These are phyloP conservation scores for Hippocampus abdominalis DNA, from an alignment of 2,113 vertebrate species.

Conservation along the genomic window DNA sequence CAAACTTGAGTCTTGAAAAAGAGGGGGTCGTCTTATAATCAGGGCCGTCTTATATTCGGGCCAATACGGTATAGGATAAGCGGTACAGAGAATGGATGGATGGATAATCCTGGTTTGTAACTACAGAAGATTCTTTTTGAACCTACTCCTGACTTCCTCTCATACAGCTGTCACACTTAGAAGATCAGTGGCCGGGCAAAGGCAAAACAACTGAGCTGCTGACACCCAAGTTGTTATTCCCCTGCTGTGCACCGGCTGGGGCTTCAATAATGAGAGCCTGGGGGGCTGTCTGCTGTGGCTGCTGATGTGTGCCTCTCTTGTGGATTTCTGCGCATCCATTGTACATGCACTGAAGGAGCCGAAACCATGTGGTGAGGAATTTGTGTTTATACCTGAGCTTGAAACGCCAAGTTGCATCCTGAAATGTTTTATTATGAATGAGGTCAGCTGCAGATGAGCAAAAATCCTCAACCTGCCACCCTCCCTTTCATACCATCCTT, in stretches of 20 bases:
- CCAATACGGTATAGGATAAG: no score
- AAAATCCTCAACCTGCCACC: constrained; percentile 1
- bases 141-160: not conserved
- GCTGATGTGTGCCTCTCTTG: not conserved
- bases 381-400: not conserved
- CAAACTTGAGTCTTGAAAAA: no score
- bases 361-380: constrained; percentile 3
- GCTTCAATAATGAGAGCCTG: constrained; percentile 56
- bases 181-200: constrained; percentile 36
- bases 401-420: constrained; percentile 23
- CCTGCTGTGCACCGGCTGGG: constrained; percentile 38
- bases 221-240: constrained; percentile 38
- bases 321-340: not conserved
- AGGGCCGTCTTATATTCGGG: no score
- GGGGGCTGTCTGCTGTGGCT: constrained; percentile 32
- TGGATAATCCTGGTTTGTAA: not conserved
- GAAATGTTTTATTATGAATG: constrained; percentile 35
- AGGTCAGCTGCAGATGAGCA: constrained; percentile 47
- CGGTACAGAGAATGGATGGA: no score
- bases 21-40: no score
- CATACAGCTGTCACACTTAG: constrained; percentile 10
- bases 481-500: not conserved
- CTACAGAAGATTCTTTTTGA: not conserved
- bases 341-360: constrained; percentile 1
- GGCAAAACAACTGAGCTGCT: constrained; percentile 46